These are phyloP conservation scores for Acanthornis magna DNA, from an alignment of 2,797 vertebrate species.

Conservation along the genomic window DNA sequence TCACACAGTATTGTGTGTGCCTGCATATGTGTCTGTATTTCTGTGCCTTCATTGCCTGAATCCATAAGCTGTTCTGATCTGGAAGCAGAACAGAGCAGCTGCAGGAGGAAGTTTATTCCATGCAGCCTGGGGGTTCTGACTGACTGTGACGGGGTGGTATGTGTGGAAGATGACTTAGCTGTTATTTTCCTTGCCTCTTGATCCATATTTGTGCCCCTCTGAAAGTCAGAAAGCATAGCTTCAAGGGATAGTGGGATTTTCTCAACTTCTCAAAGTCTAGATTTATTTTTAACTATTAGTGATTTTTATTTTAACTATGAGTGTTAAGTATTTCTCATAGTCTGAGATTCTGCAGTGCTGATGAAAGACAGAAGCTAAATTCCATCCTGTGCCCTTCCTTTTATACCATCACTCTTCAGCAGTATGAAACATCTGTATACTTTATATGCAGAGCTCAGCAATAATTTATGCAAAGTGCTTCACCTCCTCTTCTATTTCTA, in stretches of 20 bases:
- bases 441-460: conserved; percentile 23
- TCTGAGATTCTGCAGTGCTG: not conserved
- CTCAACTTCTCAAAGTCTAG: not conserved
- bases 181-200: not conserved
- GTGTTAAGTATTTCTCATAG: not conserved
- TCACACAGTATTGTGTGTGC: not conserved
- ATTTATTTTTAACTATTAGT: not conserved
- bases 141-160: fast-evolving
- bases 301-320: not conserved
- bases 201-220: not conserved
- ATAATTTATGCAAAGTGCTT: conserved; percentile 40
- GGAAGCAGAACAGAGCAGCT: not conserved
- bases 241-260: not conserved
- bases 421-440: conserved; percentile 11
- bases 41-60: not conserved
- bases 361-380: not conserved
- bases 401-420: not conserved
- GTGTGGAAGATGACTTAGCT: not conserved
- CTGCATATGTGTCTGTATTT: not conserved
- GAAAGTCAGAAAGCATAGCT: not conserved
- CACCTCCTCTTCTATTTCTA: conserved; percentile 36
- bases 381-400: not conserved
- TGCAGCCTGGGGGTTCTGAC: not conserved
- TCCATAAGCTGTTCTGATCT: not conserved
- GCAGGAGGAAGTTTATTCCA: not conserved